Base-by-base conservation (phyloP, 2,888 invertebrate species). In the Drosophila falleni region DNA sequence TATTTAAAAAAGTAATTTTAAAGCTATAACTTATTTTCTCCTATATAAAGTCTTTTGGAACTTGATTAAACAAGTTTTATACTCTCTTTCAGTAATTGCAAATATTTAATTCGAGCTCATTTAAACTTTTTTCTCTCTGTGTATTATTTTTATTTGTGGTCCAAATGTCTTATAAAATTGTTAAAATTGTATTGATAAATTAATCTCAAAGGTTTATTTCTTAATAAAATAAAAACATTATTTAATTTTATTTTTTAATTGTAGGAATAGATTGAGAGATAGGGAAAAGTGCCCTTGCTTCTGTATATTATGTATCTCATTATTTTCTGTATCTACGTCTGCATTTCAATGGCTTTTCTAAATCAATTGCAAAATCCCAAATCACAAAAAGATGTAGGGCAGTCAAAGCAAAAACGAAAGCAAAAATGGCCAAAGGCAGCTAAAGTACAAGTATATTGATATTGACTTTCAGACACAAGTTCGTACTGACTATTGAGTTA, bases 281-380 rank as follows among this genome's bases (percentile, higher is more conserved):
- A 5, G 31, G 16, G 15, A 44, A 50, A 55, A 67, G 29, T 35
- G 56, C 35, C 50, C 16, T 31, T 10, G 10, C 2, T 26, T 23
- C 29, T 42, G 11, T 6, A 1, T 23, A 23, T 23, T 23, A n/a
- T 19, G 31, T 44, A 11, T 9, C 13, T 33, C 15, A n/a, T 39
- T 37, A 41, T 3, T 41, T 31, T 16, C 19, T 26, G 10, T 31
- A 4, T 58, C 3, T 66, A 41, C 15, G 71, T 64, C 42, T 71
- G 68, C 61, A 72, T 72, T 72, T 65, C 56, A 63, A 68, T 73
- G 66, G 67, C 67, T 70, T 74, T 70, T 73, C 73, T 39, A 79
- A 79, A 75, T 79, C 79, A 75, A 73, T 79, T 76, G 62, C 67
- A 58, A 73, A 79, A 44, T 72, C 64, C 78, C 69, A 72, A 78